phyloP scores from a whole-genome alignment of 2,113 vertebrate genomes.

The Labeo rohita region DNA sequence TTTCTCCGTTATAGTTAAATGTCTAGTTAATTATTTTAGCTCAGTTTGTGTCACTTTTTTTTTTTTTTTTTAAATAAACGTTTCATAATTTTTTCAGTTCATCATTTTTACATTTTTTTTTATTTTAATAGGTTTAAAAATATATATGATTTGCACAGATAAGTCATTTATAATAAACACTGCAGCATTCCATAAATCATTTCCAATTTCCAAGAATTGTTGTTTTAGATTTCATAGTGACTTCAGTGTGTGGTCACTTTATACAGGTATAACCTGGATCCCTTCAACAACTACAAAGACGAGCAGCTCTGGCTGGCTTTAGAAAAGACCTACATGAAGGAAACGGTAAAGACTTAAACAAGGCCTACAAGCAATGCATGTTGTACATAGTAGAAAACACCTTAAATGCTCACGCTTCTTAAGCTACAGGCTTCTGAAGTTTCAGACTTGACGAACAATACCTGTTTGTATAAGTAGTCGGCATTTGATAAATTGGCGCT shows the following conservation, averaged over 20 bases:
- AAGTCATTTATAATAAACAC: no score
- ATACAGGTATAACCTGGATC: slow-evolving; percentile 79
- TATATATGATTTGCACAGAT: no score
- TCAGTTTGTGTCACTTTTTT: no score
- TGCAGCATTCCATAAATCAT: no score
- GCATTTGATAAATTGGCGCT: not conserved
- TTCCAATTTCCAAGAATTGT: not conserved
- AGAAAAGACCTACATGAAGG: slow-evolving; percentile 81
- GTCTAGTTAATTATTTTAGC: no score
- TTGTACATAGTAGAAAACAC: not conserved
- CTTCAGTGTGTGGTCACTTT: not conserved
- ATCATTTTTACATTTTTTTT: no score
- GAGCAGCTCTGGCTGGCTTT: slow-evolving; percentile 78
- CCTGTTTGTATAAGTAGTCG: not conserved
- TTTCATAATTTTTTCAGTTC: no score
- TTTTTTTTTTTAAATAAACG: no score
- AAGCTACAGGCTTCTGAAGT: not conserved
- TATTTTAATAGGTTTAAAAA: no score
- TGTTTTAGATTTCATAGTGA: not conserved
- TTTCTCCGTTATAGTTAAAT: no score
- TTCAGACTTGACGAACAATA: not conserved
- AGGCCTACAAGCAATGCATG: not conserved
- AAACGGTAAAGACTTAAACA: slow-evolving; percentile 63
- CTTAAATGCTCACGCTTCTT: not conserved
- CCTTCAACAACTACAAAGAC: slow-evolving; percentile 73